Evolutionary conservation across 2,113 vertebrate genomes (phyloP).

Genomic region (Laterallus jamaicensis): DNA sequence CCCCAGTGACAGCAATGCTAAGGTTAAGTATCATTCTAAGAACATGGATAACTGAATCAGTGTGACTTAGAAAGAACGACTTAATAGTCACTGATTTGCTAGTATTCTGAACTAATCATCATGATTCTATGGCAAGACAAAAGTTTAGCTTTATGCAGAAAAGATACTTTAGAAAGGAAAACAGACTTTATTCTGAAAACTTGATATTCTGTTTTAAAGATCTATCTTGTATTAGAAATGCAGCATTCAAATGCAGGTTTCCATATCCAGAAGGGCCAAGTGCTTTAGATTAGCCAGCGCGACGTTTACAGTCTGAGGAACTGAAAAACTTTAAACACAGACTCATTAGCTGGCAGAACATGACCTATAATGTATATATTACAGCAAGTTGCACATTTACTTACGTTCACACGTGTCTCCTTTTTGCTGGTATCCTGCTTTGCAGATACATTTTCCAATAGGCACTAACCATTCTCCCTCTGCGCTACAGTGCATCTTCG

Average conservation of each 20-base stretch:
- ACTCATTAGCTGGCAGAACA: background rate
- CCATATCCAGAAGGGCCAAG: background rate
- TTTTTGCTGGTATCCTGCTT: slow-evolving; percentile 97
- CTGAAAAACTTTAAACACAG: background rate
- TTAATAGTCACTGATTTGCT: background rate
- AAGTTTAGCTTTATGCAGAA: background rate
- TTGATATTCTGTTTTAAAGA: background rate
- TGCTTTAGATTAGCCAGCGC: background rate
- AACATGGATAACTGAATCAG: background rate
- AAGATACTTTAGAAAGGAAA: background rate
- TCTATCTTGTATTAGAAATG: background rate
- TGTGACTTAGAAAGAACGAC: background rate
- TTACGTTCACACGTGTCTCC: slow-evolving; percentile 97
- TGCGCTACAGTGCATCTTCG: slow-evolving; percentile 98
- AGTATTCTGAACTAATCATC: background rate
- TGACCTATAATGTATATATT: background rate
- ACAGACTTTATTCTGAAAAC: background rate
- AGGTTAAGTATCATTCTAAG: background rate
- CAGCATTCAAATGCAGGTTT: background rate
- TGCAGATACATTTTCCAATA: slow-evolving; percentile 99
- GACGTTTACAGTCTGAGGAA: background rate
- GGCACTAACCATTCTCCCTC: slow-evolving; percentile 99
- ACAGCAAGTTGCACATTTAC: slow-evolving; percentile 64
- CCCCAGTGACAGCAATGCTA: background rate
- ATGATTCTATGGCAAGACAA: background rate